Evolutionary conservation across 30 jellyfish, hydroid and myxozoan species (phyloP), one percentile per base, ranked within the genome.

Genomic region (Aurelia coerulea): DNA sequence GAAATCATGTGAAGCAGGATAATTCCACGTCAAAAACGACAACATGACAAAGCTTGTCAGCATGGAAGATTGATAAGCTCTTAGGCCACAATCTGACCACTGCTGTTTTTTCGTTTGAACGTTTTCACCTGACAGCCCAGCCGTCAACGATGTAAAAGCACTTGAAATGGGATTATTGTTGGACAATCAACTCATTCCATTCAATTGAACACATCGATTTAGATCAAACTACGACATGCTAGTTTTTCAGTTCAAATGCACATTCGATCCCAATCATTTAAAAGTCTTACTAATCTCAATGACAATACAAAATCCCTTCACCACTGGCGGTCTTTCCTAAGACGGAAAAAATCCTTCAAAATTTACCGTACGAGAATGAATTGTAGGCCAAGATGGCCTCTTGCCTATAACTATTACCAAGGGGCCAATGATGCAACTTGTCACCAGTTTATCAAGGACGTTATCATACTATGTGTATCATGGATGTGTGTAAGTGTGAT

Each of bases 71-170:
- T 74, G 93, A 84, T 73, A 59, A 74, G 79, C 74, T 84, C 93
- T 35, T 75, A 65, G 10, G 93, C 93, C 93, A 50, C 88, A 84
- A 84, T 62, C 93, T 17, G n/a, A 54, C 93, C 93, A 65, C 93
- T 70, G 73, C 88, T 84, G 93, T 84, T 62, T 65, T 62, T 78
- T 54, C 67, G 88, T 62, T 73, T 75, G 83, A 84, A 84, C 65
- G 93, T 84, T 84, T 84, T 84, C 93, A 84, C 79, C 88, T 73
- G 93, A 84, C 93, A 29, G 82, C 82, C 84, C 88, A 29, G 76
- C 81, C 83, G 71, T 60, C 65, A 72, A 68, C 73, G 74, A n/a
- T 66, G 56, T 74, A 23, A 54, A 68, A 18, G 66, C 37, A 52
- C 78, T 59, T 54, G 76, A 59, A 84, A 84, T 84, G 49, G 88